Conservation (phyloP, 2,888 invertebrate genomes). For the Drosophila prostipennis region DNA sequence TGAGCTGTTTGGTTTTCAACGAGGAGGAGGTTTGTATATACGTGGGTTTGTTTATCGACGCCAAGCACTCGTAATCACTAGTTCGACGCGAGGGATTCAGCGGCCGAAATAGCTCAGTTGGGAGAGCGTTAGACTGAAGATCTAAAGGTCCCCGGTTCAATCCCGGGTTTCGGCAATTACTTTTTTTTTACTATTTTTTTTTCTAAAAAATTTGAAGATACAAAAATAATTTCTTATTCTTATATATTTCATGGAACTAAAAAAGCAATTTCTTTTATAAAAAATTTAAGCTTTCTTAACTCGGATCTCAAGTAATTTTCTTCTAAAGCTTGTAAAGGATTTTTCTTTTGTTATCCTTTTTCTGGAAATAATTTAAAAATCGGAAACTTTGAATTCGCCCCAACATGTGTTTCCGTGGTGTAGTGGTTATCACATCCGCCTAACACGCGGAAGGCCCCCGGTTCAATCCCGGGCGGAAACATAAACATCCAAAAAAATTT, state of each 20-base stretch:
- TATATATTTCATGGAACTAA: too few species aligned
- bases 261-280: too few species aligned
- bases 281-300: too few species aligned
- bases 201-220: not conserved
- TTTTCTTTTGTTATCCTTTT: too few species aligned
- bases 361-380: not conserved
- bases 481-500: not conserved
- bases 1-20: not conserved
- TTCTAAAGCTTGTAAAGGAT: too few species aligned
- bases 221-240: not conserved
- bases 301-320: too few species aligned
- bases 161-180: slow-evolving; percentile 88
- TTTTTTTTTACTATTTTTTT: slow-evolving; percentile 20
- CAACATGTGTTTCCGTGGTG: slow-evolving; percentile 82
- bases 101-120: slow-evolving; percentile 92
- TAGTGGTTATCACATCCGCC: slow-evolving; percentile 85
- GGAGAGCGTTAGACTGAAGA: slow-evolving; percentile 92
- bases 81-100: fast-evolving
- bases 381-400: not conserved
- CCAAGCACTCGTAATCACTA: not conserved
- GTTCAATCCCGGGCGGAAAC: slow-evolving; percentile 84
- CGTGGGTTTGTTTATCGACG: not conserved
- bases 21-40: not conserved
- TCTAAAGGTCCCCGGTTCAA: slow-evolving; percentile 91
- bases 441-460: slow-evolving; percentile 85